Evolutionary conservation across 2,888 invertebrate genomes (phyloP).

Genomic region (Cataglyphis cursor): DNA sequence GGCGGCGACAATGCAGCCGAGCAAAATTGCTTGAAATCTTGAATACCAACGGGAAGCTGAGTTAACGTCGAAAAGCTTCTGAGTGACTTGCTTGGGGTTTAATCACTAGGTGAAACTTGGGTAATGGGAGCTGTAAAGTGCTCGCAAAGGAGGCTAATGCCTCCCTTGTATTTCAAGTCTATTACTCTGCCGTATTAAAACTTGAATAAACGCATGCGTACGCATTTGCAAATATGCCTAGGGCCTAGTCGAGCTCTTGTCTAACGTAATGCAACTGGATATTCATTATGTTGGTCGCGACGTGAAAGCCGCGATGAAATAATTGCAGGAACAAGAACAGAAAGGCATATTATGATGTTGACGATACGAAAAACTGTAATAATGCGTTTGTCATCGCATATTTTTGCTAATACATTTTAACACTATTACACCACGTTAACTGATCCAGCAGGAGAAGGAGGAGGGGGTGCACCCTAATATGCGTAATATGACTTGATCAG

Average conservation of each 20-base stretch:
- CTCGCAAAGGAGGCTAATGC: slow-evolving; percentile 82
- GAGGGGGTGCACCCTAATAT: not conserved
- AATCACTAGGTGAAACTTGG: slow-evolving; percentile 82
- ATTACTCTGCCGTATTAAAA: slow-evolving; percentile 79
- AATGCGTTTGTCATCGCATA: slow-evolving; percentile 4
- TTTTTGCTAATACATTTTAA: slow-evolving; percentile 5
- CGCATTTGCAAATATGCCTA: slow-evolving; percentile 44
- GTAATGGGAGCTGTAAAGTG: slow-evolving; percentile 82
- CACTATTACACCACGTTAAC: not conserved
- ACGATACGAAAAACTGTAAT: slow-evolving; percentile 7
- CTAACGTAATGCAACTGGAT: slow-evolving; percentile 28
- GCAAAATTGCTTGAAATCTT: slow-evolving; percentile 76
- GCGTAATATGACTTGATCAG: not conserved
- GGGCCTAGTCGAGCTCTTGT: slow-evolving; percentile 14
- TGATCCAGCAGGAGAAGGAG: not conserved
- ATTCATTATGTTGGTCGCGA: not conserved
- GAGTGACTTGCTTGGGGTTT: slow-evolving; percentile 83
- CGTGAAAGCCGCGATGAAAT: slow-evolving; percentile 20
- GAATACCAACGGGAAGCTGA: slow-evolving; percentile 73
- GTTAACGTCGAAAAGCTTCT: slow-evolving; percentile 79
- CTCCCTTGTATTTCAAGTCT: slow-evolving; percentile 78
- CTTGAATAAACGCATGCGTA: slow-evolving; percentile 74
- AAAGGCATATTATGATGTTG: not conserved
- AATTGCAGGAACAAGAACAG: not conserved
- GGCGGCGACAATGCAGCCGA: slow-evolving; percentile 69